Conservation (phyloP, 2,888 invertebrate genomes). For the Sepioteuthis lessoniana region DNA sequence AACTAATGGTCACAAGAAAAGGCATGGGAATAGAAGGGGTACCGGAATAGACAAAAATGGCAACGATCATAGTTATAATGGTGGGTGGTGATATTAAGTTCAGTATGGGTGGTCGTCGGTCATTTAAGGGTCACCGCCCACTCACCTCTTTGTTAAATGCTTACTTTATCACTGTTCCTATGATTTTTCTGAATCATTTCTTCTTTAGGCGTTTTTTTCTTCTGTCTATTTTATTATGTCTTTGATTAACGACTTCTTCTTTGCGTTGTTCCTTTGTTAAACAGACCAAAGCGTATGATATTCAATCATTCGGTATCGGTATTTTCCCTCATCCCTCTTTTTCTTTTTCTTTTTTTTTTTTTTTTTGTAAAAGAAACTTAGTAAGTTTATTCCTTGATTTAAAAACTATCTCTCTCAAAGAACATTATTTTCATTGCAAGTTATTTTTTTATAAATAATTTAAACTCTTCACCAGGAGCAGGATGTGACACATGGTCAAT, state of each 20-base stretch:
- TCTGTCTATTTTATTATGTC: neutral
- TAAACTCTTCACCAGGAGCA: too few relatives aligned
- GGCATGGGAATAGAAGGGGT: neutral
- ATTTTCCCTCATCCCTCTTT: too few relatives aligned
- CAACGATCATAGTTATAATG: neutral
- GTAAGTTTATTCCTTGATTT: too few relatives aligned
- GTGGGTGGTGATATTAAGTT: neutral
- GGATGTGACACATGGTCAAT: too few relatives aligned
- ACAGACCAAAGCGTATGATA: neutral
- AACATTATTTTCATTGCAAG: too few relatives aligned
- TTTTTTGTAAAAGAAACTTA: too few relatives aligned
- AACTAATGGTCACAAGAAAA: constrained; percentile 8
- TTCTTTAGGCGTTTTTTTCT: neutral
- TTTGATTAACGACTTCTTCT: neutral
- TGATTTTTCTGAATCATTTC: neutral
- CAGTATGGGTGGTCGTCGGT: neutral
- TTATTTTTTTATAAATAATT: too few relatives aligned
- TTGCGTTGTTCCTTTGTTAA: neutral
- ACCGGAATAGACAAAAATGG: neutral
- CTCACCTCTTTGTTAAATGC: neutral
- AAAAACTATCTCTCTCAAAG: too few relatives aligned
- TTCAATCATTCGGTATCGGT: too few relatives aligned
- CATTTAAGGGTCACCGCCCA: neutral
- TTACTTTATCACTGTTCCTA: neutral
- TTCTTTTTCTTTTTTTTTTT: too few relatives aligned